phyloP scores from a whole-genome alignment of 2,888 invertebrate genomes.

The Mactromeris polynyma region DNA sequence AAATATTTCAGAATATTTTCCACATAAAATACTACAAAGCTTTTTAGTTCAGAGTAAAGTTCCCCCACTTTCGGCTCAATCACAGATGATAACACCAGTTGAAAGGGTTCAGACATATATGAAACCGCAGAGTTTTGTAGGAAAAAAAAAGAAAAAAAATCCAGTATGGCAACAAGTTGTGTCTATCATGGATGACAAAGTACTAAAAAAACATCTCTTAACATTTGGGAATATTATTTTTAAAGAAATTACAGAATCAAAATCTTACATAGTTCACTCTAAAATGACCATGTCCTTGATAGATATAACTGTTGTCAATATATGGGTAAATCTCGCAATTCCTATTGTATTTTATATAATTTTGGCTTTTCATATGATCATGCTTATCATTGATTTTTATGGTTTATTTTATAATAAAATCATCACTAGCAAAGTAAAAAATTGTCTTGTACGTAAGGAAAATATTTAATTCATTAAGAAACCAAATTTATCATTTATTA shows the following conservation, averaged over 20 bases:
- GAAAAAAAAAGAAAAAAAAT: neutral
- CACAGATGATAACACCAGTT: neutral
- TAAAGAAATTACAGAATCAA: neutral
- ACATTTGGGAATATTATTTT: neutral
- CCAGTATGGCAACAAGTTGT: neutral
- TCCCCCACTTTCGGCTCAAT: neutral
- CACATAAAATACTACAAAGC: neutral
- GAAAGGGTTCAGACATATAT: slow-evolving; percentile 8
- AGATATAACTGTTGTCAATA: neutral
- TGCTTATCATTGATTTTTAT: neutral
- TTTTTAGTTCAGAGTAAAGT: neutral
- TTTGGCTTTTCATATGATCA: slow-evolving; percentile 3
- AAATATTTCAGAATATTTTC: slow-evolving; percentile 1
- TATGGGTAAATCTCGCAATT: neutral
- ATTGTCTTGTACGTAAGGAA: neutral
- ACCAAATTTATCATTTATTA: neutral
- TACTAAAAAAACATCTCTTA: too few species aligned
- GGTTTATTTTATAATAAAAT: neutral
- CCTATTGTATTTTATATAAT: neutral
- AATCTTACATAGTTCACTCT: neutral
- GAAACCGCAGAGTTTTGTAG: slow-evolving; percentile 4
- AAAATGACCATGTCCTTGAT: neutral
- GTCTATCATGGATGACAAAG: neutral
- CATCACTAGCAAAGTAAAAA: neutral
- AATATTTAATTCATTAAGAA: too few species aligned